phyloP scores from a whole-genome alignment of 2,888 invertebrate species.

The Geotrupes spiniger region DNA sequence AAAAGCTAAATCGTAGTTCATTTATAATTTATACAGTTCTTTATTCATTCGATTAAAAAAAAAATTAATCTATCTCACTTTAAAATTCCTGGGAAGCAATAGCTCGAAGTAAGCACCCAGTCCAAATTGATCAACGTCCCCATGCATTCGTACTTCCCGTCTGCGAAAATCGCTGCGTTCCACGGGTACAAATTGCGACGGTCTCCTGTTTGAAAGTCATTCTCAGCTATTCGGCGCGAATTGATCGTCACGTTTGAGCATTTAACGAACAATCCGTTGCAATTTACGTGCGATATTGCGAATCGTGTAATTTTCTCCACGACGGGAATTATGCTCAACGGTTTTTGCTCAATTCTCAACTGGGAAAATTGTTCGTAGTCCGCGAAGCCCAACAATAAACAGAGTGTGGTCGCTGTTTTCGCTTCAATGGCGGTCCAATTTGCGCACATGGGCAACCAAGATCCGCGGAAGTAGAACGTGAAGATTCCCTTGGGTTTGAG shows the following conservation, averaged over 20 bases:
- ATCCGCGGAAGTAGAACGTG: conserved; percentile 58
- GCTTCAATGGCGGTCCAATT: conserved; percentile 50
- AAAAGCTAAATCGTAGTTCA: too few species aligned
- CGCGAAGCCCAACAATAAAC: conserved; percentile 66
- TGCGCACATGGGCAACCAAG: conserved; percentile 67
- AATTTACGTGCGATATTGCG: conserved; percentile 39
- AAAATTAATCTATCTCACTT: conserved; percentile 41
- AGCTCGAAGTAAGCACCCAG: conserved; percentile 60
- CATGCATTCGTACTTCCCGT: conserved; percentile 68
- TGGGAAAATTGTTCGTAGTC: conserved; percentile 38
- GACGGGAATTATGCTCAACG: too few species aligned
- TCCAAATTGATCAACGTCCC: conserved; percentile 64
- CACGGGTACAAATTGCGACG: conserved; percentile 55
- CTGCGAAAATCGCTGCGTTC: conserved; percentile 68
- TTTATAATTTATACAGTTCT: too few species aligned
- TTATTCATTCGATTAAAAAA: neutral
- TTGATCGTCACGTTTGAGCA: conserved; percentile 50
- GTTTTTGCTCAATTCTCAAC: conserved; percentile 10
- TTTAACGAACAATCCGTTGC: conserved; percentile 56
- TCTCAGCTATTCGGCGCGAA: conserved; percentile 9
- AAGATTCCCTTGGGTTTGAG: conserved; percentile 62
- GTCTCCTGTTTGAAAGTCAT: conserved; percentile 18
- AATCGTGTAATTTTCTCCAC: neutral
- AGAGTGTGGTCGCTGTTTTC: conserved; percentile 58
- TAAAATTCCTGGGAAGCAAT: conserved; percentile 52